Evolutionary conservation across 2,888 invertebrate species (phyloP).

Genomic region (Lasiommata megera): DNA sequence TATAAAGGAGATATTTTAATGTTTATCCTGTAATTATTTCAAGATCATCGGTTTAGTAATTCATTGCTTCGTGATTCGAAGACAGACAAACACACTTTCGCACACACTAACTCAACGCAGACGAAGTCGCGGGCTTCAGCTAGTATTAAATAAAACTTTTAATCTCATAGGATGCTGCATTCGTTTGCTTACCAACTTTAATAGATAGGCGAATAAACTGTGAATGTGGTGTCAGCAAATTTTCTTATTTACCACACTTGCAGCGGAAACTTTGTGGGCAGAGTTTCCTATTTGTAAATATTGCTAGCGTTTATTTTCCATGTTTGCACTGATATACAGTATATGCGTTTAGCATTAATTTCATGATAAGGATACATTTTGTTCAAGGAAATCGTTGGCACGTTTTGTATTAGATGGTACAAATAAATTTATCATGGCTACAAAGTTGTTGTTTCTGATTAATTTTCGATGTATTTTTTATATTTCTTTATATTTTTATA

Average conservation of each 20-base stretch:
- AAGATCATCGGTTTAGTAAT: too few species aligned
- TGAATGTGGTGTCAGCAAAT: not conserved
- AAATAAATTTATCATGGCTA: too few species aligned
- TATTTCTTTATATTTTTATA: too few species aligned
- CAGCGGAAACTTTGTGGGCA: constrained; percentile 14
- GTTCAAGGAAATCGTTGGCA: not conserved
- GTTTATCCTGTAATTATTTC: too few species aligned
- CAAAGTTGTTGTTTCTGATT: too few species aligned
- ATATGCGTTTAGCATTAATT: not conserved
- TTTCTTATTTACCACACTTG: constrained; percentile 15
- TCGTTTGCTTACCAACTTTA: not conserved
- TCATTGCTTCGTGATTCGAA: too few species aligned
- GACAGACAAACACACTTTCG: too few species aligned
- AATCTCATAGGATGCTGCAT: not conserved
- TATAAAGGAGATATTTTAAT: too few species aligned
- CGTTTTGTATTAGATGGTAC: too few species aligned
- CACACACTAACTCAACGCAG: too few species aligned
- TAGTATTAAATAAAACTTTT: not conserved
- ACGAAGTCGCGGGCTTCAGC: too few species aligned
- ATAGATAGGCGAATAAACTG: not conserved
- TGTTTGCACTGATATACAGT: not conserved
- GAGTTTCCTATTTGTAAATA: constrained; percentile 18
- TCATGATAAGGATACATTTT: not conserved
- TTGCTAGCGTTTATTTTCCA: constrained; percentile 4
- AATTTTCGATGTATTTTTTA: too few species aligned